Evolutionary conservation across 2,888 invertebrate species (phyloP), one percentile per base, ranked within the genome.

Genomic region (Drosophila atroscutellata): DNA sequence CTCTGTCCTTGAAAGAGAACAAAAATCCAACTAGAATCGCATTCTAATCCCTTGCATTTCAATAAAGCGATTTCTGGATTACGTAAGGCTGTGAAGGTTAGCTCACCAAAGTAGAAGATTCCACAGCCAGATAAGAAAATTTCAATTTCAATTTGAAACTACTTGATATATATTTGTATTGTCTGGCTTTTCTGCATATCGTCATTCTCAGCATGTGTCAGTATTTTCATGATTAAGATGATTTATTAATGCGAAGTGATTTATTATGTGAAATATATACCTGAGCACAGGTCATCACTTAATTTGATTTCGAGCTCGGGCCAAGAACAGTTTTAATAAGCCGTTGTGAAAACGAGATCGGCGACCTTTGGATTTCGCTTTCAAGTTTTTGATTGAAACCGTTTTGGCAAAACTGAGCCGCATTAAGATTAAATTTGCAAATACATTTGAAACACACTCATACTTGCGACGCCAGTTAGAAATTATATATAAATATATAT

Each of bases 251-350:
- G 56, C 26, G 18, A 18, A 36, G 42, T 83, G 80, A 87, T 87
- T 87, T 65, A 83, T 81, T 74, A 65, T 79, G 80, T 52, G 62
- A 75, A 74, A 65, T 78, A 54, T 54, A 47, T 67, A 54, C 51
- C 62, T 71, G 50, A 57, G 54, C 49, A 28, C 15, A 24, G 15
- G 24, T 20, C 26, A 37, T 13, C 28, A 28, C 28, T 56, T 42
- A 67, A 69, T 69, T 66, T 20, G 57, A 55, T n/a, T 62, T 56
- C 37, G 32, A 24, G 68, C 64, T 71, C 34, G 59, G 54, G 62
- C 72, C 73, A 85, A 84, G 79, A 85, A 85, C 79, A 42, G 49
- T 47, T 69, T 78, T 55, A 68, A 77, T 59, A 39, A 67, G 66
- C 45, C 20, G 4, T 13, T 26, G 24, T 26, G 20, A 8, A 32